Percentiles rank a stretch among this genome's conserved stretches.
These are phyloP conservation scores for Ophraella communa DNA, from an alignment of 2,888 invertebrate species.

Conservation along the genomic window DNA sequence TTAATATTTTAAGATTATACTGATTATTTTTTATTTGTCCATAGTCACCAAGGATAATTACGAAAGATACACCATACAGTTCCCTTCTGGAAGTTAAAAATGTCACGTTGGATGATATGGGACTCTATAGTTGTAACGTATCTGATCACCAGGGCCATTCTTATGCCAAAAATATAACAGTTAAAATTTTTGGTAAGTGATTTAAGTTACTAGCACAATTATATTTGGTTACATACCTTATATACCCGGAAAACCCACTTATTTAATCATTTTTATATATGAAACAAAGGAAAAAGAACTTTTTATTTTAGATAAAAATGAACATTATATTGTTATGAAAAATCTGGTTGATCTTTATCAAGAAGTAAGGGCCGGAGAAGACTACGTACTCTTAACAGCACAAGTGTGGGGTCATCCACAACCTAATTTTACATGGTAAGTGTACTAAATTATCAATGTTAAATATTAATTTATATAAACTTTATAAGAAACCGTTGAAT, in stretches of 20 bases:
- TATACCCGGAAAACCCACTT: too few species aligned
- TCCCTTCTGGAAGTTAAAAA: slow-evolving; percentile 41
- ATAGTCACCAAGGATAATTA: slow-evolving; percentile 4
- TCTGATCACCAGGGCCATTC: slow-evolving; percentile 47
- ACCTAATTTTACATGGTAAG: slow-evolving; percentile 64
- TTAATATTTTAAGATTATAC: background rate
- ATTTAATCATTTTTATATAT: too few species aligned
- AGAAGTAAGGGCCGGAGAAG: slow-evolving; percentile 48
- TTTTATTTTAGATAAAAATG: slow-evolving; percentile 44
- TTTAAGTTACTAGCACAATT: background rate
- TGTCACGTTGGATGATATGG: slow-evolving; percentile 47
- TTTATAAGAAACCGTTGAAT: too few species aligned
- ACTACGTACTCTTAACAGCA: slow-evolving; percentile 62
- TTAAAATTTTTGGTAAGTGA: slow-evolving; percentile 45
- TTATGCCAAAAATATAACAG: slow-evolving; percentile 29
- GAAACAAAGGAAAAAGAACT: too few species aligned
- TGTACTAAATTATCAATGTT: background rate
- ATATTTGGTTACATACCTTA: too few species aligned
- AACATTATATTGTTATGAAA: slow-evolving; percentile 51
- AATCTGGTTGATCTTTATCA: slow-evolving; percentile 53
- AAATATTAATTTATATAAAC: too few species aligned
- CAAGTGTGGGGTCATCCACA: slow-evolving; percentile 65
- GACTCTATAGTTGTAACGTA: slow-evolving; percentile 52
- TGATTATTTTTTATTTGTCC: background rate
- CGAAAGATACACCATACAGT: slow-evolving; percentile 8